Percentiles rank a stretch among this genome's conserved stretches.
phyloP scores from a whole-genome alignment of 1,140 invertebrate genomes.

The Araneus ventricosus region DNA sequence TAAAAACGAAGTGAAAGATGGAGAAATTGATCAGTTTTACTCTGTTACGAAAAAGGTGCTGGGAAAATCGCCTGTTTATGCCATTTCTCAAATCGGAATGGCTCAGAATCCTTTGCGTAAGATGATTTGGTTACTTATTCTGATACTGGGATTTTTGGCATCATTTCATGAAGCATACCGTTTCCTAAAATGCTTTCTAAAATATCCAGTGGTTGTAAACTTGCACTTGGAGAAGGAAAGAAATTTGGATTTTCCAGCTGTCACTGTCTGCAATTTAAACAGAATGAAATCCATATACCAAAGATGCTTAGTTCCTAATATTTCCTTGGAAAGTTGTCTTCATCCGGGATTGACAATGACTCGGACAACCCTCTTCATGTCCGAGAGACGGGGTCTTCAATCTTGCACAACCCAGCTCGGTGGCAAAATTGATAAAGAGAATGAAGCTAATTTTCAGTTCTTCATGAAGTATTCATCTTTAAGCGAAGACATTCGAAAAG shows the following conservation, averaged over 20 bases:
- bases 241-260: constrained; percentile 28
- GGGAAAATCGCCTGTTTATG: constrained; percentile 19
- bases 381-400: background rate
- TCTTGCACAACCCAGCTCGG: background rate
- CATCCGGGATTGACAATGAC: background rate
- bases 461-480: background rate
- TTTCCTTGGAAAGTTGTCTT: background rate
- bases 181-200: constrained; percentile 3
- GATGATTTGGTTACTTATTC: constrained; percentile 26
- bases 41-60: background rate
- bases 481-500: background rate
- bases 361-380: background rate
- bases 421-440: background rate
- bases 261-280: constrained; percentile 66
- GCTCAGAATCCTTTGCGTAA: constrained; percentile 9
- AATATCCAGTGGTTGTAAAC: constrained; percentile 40
- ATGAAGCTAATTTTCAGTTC: background rate
- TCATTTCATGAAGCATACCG: background rate
- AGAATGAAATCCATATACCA: background rate
- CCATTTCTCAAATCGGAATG: constrained; percentile 28
- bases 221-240: background rate
- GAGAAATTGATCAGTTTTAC: background rate
- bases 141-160: background rate
- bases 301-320: background rate
- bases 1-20: background rate